Base-by-base conservation (phyloP, 92 coral and sea anemone genomes). In the Ricordea florida region DNA sequence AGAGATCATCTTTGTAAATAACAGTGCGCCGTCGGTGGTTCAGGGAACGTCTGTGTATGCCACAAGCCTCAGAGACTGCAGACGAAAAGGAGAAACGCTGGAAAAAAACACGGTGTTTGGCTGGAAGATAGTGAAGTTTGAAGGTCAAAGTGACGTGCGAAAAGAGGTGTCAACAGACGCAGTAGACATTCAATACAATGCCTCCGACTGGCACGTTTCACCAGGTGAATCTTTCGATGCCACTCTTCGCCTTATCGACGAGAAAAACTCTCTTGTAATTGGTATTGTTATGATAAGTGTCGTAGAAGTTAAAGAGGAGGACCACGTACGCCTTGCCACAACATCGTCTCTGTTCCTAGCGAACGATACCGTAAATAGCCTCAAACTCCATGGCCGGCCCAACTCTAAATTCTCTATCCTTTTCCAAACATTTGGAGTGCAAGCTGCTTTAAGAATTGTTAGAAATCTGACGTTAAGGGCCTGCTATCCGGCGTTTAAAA, bases 401-500 rank as follows among this genome's bases (percentile, higher is more conserved):
- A 78, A 66, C 5, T 66, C 80, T 21, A 45, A 56, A 35, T 93
- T 93, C 67, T 67, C 61, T 9, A 93, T 93, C 5, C 30, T 57
- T 11, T 66, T 93, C 14, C 76, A 71, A 57, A 73, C 92, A 2
- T 66, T 80, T 21, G 94, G 92, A 47, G 83, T 84, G 29, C 90
- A 79, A 15, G 35, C 84, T 5, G 77, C 82, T 18, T 63, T 16
- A 44, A 66, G 44, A 52, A 84, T 93, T 37, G 15, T 0, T 10
- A 69, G 34, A 15, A 27, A 66, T 52, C 49, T 79, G 3, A 66
- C 52, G 22, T 83, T 93, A 2, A 63, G 38, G 62, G 15, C 41
- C 36, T 93, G 98, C 49, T 84, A 90, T 52, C 98, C 93, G 40
- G 98, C 93, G 25, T 93, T 93, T 73, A 47, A 76, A 30, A 80